Percentiles rank a stretch among this genome's conserved stretches.
phyloP scores from a whole-genome alignment of 2,888 invertebrate species.

The Cerastis rubricosa region DNA sequence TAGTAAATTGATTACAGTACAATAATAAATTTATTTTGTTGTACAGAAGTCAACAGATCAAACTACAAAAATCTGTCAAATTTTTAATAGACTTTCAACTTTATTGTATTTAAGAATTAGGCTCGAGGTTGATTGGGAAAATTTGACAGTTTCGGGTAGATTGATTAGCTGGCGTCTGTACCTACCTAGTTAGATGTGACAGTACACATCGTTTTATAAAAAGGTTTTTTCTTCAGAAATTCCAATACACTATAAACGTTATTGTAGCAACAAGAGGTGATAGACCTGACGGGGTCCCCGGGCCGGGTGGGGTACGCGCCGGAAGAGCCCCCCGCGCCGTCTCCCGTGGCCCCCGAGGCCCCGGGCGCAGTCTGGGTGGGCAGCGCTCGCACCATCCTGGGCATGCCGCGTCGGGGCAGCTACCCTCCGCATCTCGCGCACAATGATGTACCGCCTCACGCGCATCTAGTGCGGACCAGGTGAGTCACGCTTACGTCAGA shows the following conservation, averaged over 20 bases:
- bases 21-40: background rate
- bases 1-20: background rate
- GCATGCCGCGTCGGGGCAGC: conserved; percentile 56
- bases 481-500: conserved; percentile 41
- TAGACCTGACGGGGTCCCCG: conserved; percentile 83
- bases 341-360: conserved; percentile 10
- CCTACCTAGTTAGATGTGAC: background rate
- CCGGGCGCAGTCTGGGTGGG: conserved; percentile 38
- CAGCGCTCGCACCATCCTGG: conserved; percentile 53
- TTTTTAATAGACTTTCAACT: too few relatives aligned
- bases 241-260: background rate
- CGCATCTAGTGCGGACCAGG: conserved; percentile 77
- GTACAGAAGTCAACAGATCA: too few relatives aligned
- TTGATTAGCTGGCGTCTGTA: too few relatives aligned
- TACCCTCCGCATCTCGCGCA: conserved; percentile 55
- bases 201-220: background rate
- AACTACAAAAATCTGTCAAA: too few relatives aligned
- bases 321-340: conserved; percentile 36
- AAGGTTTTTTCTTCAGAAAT: background rate
- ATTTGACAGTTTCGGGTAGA: too few relatives aligned
- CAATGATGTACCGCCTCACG: conserved; percentile 65
- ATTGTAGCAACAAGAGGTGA: conserved; percentile 79
- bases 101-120: too few relatives aligned
- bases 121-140: too few relatives aligned
- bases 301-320: conserved; percentile 55